Conservation (phyloP, 2,888 invertebrate species). For the Acanthosepion esculentum region DNA sequence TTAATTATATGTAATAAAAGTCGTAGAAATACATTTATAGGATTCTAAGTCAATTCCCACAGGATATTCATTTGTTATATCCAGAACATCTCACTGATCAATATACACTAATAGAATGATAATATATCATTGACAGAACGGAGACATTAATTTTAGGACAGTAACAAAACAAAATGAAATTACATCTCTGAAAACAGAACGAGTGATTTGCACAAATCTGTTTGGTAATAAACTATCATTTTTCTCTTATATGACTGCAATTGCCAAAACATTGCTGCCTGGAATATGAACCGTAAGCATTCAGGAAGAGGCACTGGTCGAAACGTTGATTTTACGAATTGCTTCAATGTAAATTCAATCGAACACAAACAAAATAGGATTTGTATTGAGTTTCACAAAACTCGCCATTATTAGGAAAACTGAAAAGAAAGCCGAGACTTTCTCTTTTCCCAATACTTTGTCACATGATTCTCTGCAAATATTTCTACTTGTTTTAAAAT, state of each 20-base stretch:
- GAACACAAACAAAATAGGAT: background rate
- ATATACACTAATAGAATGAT: background rate
- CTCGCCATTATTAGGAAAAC: background rate
- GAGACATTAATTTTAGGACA: background rate
- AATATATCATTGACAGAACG: background rate
- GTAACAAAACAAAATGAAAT: conserved; percentile 2
- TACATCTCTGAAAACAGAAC: background rate
- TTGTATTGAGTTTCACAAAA: background rate
- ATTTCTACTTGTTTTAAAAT: too few species aligned
- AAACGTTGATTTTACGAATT: background rate
- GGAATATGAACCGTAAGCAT: too few species aligned
- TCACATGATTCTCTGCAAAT: too few species aligned
- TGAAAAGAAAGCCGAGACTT: too few species aligned
- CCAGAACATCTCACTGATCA: background rate
- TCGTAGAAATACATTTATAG: conserved; percentile 17
- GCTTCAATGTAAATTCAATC: background rate
- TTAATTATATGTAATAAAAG: background rate
- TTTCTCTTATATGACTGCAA: background rate
- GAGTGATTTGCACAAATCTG: background rate
- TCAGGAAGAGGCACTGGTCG: background rate
- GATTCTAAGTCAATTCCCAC: background rate
- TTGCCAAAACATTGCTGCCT: background rate
- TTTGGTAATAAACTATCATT: background rate
- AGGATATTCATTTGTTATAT: conserved; percentile 5
- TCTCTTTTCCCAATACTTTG: too few species aligned